Evolutionary conservation across 2,113 vertebrate genomes (phyloP), one percentile per base, ranked within the genome.

Genomic region (Gracilinanus agilis): DNA sequence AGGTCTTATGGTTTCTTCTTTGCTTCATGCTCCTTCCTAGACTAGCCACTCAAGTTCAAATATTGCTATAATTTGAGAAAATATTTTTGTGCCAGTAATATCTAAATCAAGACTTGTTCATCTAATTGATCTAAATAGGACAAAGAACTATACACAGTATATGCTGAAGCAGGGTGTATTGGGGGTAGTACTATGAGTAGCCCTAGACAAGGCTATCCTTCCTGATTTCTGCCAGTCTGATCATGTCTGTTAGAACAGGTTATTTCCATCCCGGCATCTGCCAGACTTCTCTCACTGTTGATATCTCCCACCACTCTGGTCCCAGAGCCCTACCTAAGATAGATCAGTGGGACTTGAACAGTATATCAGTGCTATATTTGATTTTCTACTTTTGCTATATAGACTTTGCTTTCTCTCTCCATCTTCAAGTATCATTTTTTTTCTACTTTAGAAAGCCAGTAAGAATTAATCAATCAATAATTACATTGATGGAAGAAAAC

Each of bases 391-490:
- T 95, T 40, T 83, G 67, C 67, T 91, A 88, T 90, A 90, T 56
- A 9, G 23, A 44, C 55, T 92, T 88, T 88, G 19, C 24, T 92
- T 67, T 92, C 75, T 67, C 55, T 96, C 91, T 91, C 90, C 54
- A 40, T 54, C 95, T 95, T 96, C 44, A 58, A 96, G 55, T 92
- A 96, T 97, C 94, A 55, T 94, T 96, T 97, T 97, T 97, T 98
- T 98, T 97, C 95, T 91, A 94, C 95, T 97, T 97, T 97, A 95
- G 97, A 96, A 97, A 97, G 96, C 94, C 97, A 97, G 96, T 97
- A 98, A 97, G 93, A 96, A 98, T 98, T 97, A 98, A 98, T 97
- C 97, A 98, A 97, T 97, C 97, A 98, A 96, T 98, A 98, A 97
- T 98, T 97, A 95, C 96, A 96, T 97, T 94, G 97, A 98, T 97